Evolutionary conservation across 1,140 invertebrate genomes (phyloP).

Genomic region (Cheumatopsyche charites): DNA sequence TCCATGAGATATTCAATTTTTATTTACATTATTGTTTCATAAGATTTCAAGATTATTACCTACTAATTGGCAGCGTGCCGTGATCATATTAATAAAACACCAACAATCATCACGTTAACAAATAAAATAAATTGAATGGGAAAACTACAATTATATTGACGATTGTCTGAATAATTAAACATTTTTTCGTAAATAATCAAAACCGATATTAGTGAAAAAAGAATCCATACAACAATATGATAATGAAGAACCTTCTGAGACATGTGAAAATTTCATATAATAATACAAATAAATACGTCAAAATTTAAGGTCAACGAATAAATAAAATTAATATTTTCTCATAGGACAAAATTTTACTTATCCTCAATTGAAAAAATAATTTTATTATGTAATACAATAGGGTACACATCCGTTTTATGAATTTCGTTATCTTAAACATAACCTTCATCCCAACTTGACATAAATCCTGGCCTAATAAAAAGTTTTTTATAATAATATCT

Average conservation of each 20-base stretch:
- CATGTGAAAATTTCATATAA: background rate
- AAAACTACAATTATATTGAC: constrained; percentile 1
- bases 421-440: too few relatives aligned
- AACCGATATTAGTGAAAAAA: constrained; percentile 6
- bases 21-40: too few relatives aligned
- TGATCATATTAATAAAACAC: background rate
- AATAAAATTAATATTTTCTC: background rate
- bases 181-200: background rate
- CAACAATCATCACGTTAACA: background rate
- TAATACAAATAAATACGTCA: background rate
- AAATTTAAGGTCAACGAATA: constrained; percentile 1
- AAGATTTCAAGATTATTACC: background rate
- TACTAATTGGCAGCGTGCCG: background rate
- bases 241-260: constrained; percentile 1
- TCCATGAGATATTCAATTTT: too few relatives aligned
- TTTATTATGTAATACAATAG: too few relatives aligned
- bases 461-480: too few relatives aligned
- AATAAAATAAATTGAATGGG: background rate
- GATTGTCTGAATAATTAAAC: constrained; percentile 4
- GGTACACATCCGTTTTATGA: too few relatives aligned
- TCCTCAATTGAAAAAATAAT: too few relatives aligned
- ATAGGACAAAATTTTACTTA: background rate
- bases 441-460: too few relatives aligned
- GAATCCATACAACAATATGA: background rate
- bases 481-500: too few relatives aligned